phyloP scores from a whole-genome alignment of 2,113 vertebrate genomes.

The Upupa epops region DNA sequence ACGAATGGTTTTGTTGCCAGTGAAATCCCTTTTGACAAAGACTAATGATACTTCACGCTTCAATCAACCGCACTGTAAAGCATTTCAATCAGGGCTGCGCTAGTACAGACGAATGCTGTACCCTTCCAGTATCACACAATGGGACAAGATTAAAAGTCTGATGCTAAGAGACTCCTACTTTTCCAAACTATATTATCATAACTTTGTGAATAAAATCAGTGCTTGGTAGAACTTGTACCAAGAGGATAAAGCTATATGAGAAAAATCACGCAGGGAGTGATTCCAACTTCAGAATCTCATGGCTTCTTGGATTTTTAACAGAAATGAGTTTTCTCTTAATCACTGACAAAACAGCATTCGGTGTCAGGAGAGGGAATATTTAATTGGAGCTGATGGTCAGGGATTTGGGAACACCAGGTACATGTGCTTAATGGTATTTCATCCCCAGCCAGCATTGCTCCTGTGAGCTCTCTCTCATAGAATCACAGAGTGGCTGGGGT shows the following conservation, averaged over 20 bases:
- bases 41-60: background rate
- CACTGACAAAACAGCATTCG: background rate
- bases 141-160: background rate
- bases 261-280: background rate
- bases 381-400: conserved; percentile 7
- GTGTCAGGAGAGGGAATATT: conserved; percentile 17
- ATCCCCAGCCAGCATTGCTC: background rate
- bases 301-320: background rate
- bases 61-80: background rate
- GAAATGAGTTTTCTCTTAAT: conserved; percentile 9
- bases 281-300: background rate
- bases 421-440: background rate
- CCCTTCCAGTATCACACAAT: background rate
- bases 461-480: too few species aligned
- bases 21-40: conserved; percentile 36
- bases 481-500: too few species aligned
- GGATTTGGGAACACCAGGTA: conserved; percentile 10
- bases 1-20: conserved; percentile 2
- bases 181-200: background rate
- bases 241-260: background rate
- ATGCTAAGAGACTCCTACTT: background rate
- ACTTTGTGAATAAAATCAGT: background rate
- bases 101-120: background rate
- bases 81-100: background rate
- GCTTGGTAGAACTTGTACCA: background rate